Conservation (phyloP, 2,888 invertebrate species). For the Caenorhabditis zanzibari region DNA sequence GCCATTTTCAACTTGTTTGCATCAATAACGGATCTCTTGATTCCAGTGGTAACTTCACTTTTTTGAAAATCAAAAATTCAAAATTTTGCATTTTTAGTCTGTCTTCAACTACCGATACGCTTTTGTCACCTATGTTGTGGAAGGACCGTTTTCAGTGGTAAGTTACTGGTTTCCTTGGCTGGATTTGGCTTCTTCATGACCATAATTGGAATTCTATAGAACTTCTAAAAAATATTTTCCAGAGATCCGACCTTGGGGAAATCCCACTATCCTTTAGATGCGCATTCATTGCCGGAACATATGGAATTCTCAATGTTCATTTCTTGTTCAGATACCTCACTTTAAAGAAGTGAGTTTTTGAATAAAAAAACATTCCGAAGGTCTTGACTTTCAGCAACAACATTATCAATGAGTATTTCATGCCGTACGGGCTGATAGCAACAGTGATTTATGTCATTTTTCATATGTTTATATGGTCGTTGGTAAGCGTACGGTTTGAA, state of each 20-base stretch:
- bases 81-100: conserved; percentile 3
- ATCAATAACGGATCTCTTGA: conserved; percentile 10
- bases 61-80: background rate
- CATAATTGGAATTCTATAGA: background rate
- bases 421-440: conserved; percentile 26
- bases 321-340: conserved; percentile 39
- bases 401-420: conserved; percentile 27
- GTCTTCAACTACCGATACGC: conserved; percentile 16
- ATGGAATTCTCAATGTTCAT: conserved; percentile 37
- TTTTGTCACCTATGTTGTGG: conserved; percentile 11
- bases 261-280: conserved; percentile 19
- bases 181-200: background rate
- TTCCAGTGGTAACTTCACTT: conserved; percentile 20
- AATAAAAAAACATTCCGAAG: no score
- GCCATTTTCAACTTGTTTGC: conserved; percentile 28
- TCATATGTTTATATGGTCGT: conserved; percentile 27
- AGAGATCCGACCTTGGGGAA: conserved; percentile 34
- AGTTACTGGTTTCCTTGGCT: background rate
- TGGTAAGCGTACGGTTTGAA: background rate
- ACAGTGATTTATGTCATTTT: conserved; percentile 16
- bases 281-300: conserved; percentile 40
- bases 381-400: no score
- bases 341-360: conserved; percentile 2
- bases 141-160: conserved; percentile 22
- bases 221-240: background rate